Base-by-base conservation (phyloP, 2,797 vertebrate species). In the Alauda arvensis region DNA sequence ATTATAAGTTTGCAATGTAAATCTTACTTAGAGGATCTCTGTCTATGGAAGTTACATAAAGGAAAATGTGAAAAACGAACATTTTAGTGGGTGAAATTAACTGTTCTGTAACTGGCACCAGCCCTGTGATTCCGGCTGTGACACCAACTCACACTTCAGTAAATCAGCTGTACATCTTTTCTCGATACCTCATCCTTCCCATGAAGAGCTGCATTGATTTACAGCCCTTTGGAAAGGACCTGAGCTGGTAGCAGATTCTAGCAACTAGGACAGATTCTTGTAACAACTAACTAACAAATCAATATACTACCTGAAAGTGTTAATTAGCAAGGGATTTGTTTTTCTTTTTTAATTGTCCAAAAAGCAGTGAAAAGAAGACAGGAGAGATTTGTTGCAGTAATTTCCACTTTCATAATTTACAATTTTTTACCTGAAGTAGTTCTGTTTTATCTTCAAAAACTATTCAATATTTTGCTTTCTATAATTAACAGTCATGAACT, bases 331-430 rank as follows among this genome's bases (percentile, higher is more conserved):
- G 26, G 49, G 24, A 74, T 26, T 48, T 40, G 20, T 63, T 80
- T 70, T 83, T 59, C 7, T 72, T 76, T 83, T 90, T 80, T 79
- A 84, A 20, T 51, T 3, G 2, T 21, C 19, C 9, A 23, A 16
- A 56, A 91, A 91, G 12, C 51, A 89, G 69, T 83, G 46, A 90
- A 93, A 95, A 66, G 55, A 86, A 83, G 62, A 82, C 45, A 84
- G 20, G 42, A 87, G 76, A 91, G 29, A 83, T 82, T 77, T 56
- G 7, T 72, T 51, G 12, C 6, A 3, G 40, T 72, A 52, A 66
- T 93, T 87, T 62, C 63, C 51, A 5, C 7, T 6, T 56, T 33
- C 17, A 23, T 31, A 56, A 57, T 69, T 82, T 52, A n/a, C 14
- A 48, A 8, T 13, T 55, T 61, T 6, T 83, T 34, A 72, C 28